Base-by-base conservation (phyloP, 2,888 invertebrate species). In the Octonoba sinensis region DNA sequence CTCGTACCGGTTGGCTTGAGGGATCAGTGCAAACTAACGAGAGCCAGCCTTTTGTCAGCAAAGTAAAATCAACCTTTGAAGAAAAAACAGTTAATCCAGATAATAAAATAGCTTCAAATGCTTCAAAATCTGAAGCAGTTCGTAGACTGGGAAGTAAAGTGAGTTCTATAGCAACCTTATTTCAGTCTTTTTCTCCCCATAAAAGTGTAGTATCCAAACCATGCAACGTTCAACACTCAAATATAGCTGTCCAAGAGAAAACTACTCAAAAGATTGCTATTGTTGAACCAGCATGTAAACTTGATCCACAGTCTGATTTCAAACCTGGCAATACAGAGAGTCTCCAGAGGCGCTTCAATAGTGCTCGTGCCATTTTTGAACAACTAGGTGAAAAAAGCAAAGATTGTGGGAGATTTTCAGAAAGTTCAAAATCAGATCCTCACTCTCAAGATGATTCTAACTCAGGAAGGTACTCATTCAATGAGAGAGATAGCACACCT, bases 361-460 rank as follows among this genome's bases (percentile, higher is more conserved):
- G 94, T 89, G 96, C 96, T 3, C 91, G 96, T 84, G 96, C 96
- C 62, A 91, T 96, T 72, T 96, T 96, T 88, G 96, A 96, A 89
- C 96, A 96, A 88, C 90, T 96, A 84, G 93, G 95, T 86, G 85
- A 83, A 57, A 76, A 83, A 67, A 71, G 69, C 56, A 83, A 75
- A 66, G 70, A 73, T 20, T 13, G 44, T 71, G 20, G 49, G 22
- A 72, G 54, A 36, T 46, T 60, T 46, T 59, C 51, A 36, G 71
- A 76, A 18, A 18, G 27, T 44, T 51, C 60, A 27, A 77, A 49
- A 57, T 60, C 20, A 18, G 27, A 62, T 60, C 24, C 18, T 46
- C 27, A 44, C 36, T n/a, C 54, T 69, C 13, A 36, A 66, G n/a
- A 18, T 11, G 67, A 76, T 66, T 44, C 76, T 16, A 67, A 62